A percentile compares a stretch with the other conserved stretches of the same genome.
Conservation (phyloP, 1,140 invertebrate genomes). For the Battus philenor region DNA sequence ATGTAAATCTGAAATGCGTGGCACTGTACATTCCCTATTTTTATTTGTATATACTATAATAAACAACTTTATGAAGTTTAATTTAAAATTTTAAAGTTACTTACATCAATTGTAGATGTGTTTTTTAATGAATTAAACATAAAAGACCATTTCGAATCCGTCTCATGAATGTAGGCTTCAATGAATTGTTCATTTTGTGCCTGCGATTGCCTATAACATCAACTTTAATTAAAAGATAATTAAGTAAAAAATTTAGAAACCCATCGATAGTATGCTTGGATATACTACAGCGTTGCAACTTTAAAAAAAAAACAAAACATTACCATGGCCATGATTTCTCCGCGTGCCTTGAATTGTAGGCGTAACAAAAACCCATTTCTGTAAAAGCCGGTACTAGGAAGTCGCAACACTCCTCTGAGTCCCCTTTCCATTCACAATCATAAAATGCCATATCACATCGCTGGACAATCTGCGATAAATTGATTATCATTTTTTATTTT, state of each 20-base stretch:
- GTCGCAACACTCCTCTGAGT: slow-evolving; percentile 77
- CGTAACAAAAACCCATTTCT: slow-evolving; percentile 83
- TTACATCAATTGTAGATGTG: slow-evolving; percentile 69
- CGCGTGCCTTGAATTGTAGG: slow-evolving; percentile 79
- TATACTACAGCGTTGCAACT: background rate
- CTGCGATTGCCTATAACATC: slow-evolving; percentile 30
- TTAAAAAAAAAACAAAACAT: slow-evolving; percentile 14
- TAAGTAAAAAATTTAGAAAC: too few species aligned
- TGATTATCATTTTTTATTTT: too few species aligned
- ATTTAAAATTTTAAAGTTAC: slow-evolving; percentile 20
- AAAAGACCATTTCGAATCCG: slow-evolving; percentile 79
- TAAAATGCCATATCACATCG: slow-evolving; percentile 76
- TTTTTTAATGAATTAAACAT: slow-evolving; percentile 72
- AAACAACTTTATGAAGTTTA: background rate
- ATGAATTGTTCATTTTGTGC: slow-evolving; percentile 59
- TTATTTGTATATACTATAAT: background rate
- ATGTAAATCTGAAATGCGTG: slow-evolving; percentile 77
- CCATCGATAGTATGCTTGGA: too few species aligned
- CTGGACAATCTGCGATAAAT: slow-evolving; percentile 74
- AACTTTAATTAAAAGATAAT: background rate
- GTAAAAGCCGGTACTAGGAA: slow-evolving; percentile 80
- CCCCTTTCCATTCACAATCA: slow-evolving; percentile 79
- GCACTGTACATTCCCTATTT: too few species aligned
- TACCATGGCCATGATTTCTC: slow-evolving; percentile 75
- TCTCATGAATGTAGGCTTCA: slow-evolving; percentile 78